Base-by-base conservation (phyloP, 2,113 vertebrate species). In the Stictonetta naevosa region DNA sequence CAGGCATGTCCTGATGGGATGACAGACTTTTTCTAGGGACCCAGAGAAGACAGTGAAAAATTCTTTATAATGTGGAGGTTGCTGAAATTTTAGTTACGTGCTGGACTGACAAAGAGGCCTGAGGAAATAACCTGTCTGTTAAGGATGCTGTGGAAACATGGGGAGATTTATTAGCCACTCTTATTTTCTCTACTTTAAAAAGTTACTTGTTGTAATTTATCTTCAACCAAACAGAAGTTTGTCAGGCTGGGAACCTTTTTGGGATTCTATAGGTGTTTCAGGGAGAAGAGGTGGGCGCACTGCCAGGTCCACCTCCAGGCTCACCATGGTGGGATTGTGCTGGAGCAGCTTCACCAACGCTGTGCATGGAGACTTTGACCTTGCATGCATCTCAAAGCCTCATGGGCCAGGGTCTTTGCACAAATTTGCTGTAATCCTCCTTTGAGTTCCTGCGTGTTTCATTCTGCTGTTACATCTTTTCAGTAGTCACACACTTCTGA, bases 271-370 rank as follows among this genome's bases (percentile, higher is more conserved):
- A 8, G 48, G 20, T 83, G 20, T 25, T 75, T 66, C 14, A 88
- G 28, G n/a, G 21, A 36, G 88, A 83, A 73, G 62, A 92, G 53
- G 13, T 20, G 69, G 31, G 9, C 8, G 6, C 0, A 4, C 13
- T 0, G 2, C 20, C 28, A 42, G 10, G 13, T 55, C 36, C 8
- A 6, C 4, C 8, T 84, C 26, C n/a, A 31, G 6, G 74, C 36
- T 62, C 1, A 0, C 36, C 3, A 1, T 46, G 46, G 23, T 86
- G 55, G 25, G 12, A 46, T 64, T 48, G 33, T 64, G 17, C 48
- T 4, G 1, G 13, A 78, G 22, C 11, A 56, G 17, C 21, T 91
- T 91, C 68, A 34, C 31, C 6, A 8, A 21, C 7, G 9, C 31
- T 26, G 3, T 29, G 13, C 3, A 6, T 38, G 23, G 48, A 71